Evolutionary conservation across 2,113 vertebrate genomes (phyloP).

Genomic region (Morphnarchus princeps): DNA sequence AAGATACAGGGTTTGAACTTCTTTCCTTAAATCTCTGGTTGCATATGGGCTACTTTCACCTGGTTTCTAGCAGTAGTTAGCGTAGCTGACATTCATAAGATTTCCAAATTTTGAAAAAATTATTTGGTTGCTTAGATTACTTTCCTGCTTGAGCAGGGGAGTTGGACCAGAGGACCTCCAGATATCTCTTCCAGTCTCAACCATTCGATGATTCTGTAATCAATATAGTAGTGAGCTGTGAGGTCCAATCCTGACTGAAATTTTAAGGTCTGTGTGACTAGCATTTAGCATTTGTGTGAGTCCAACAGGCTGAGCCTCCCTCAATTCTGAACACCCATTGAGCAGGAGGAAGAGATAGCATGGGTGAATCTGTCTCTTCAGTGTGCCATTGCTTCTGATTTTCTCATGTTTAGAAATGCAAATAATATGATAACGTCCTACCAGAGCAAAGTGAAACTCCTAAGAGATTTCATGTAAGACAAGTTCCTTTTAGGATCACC

Average conservation of each 20-base stretch:
- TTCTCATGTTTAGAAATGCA: background rate
- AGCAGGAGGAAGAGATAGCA: background rate
- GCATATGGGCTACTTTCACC: background rate
- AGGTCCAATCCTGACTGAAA: background rate
- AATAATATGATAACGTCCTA: background rate
- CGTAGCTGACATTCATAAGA: background rate
- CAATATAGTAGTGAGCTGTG: background rate
- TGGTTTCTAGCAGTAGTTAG: background rate
- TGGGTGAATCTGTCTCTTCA: background rate
- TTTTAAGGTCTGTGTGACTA: background rate
- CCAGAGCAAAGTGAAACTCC: background rate
- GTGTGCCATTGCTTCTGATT: background rate
- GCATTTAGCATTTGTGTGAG: background rate
- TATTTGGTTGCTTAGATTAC: background rate
- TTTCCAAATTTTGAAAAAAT: background rate
- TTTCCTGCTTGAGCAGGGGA: background rate
- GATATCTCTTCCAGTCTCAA: background rate
- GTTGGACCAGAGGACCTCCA: background rate
- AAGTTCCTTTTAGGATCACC: background rate
- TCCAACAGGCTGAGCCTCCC: background rate
- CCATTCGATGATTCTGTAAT: background rate
- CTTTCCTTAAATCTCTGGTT: background rate
- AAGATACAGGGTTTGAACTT: background rate
- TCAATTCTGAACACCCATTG: background rate
- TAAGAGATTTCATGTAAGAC: background rate